phyloP scores from a whole-genome alignment of 1,140 invertebrate species.

The Drosophila chauvacae region DNA sequence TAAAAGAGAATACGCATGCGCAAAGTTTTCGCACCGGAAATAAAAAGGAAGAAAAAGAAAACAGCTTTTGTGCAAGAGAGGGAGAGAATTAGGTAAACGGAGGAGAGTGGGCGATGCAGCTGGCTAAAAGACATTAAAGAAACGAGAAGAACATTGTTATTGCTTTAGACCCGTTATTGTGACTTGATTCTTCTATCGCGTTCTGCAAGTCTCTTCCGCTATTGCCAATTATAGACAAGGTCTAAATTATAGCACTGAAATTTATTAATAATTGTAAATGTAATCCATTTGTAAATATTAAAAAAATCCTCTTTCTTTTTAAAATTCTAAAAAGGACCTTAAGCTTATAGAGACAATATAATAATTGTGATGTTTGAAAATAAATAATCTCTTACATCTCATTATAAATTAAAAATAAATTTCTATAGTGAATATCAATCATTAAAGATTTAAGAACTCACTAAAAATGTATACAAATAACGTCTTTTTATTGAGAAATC shows the following conservation, averaged over 20 bases:
- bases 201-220: background rate
- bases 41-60: conserved; percentile 25
- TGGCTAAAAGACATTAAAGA: conserved; percentile 42
- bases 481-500: background rate
- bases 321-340: no score
- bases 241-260: background rate
- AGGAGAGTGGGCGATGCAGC: conserved; percentile 12
- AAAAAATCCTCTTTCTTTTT: background rate
- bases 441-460: background rate
- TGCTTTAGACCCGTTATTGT: conserved; percentile 45
- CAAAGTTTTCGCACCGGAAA: conserved; percentile 49
- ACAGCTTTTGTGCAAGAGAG: background rate
- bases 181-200: conserved; percentile 35
- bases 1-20: conserved; percentile 52
- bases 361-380: background rate
- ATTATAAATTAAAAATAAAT: background rate
- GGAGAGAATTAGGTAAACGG: conserved; percentile 9
- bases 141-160: conserved; percentile 45
- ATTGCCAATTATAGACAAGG: conserved; percentile 10
- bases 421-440: background rate
- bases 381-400: background rate
- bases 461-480: no score
- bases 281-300: background rate
- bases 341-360: background rate
- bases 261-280: background rate